Evolutionary conservation across 2,888 invertebrate species (phyloP), one percentile per base, ranked within the genome.

Genomic region (Ametastegia equiseti): DNA sequence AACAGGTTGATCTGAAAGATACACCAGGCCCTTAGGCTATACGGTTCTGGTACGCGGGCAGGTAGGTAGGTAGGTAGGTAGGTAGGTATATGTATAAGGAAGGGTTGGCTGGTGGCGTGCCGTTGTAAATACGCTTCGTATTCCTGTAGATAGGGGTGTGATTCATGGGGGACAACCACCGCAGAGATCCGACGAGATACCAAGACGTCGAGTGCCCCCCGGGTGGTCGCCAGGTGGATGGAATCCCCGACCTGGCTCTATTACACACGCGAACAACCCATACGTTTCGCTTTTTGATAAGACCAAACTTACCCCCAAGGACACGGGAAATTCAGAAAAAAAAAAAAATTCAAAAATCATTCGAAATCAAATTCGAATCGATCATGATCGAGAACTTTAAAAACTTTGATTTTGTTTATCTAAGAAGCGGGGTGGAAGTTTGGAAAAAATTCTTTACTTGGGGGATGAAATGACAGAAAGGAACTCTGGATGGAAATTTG

Each of bases 1-100:
- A 90, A 90, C 90, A 90, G 86, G 90, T 90, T 90, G 90, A 89
- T 90, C 88, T 85, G 88, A 87, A 88, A 89, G 90, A 90, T 89
- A 89, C 88, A 89, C 85, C 83, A 23, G 27, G 39, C 27, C 75
- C 42, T 42, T 39, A n/a, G n/a, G n/a, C n/a, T n/a, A 33, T 57
- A 65, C 54, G 50, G 30, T 30, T 47, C 45, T 19, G 69, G 42
- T 23, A 23, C n/a, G 42, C n/a, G n/a, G n/a, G n/a, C n/a, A n/a
- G n/a, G n/a, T n/a, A n/a, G n/a, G n/a, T n/a, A n/a, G n/a, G n/a
- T n/a, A n/a, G n/a, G n/a, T n/a, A n/a, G n/a, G n/a, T n/a, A n/a
- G n/a, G n/a, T n/a, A n/a, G 36, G 63, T 71, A 30, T 69, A 19
- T n/a, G 30, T 71, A 80, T 50, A 73, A 45, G 30, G 42, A 13